Conservation (phyloP, 92 coral and sea anemone genomes). For the Galaxea fascicularis region DNA sequence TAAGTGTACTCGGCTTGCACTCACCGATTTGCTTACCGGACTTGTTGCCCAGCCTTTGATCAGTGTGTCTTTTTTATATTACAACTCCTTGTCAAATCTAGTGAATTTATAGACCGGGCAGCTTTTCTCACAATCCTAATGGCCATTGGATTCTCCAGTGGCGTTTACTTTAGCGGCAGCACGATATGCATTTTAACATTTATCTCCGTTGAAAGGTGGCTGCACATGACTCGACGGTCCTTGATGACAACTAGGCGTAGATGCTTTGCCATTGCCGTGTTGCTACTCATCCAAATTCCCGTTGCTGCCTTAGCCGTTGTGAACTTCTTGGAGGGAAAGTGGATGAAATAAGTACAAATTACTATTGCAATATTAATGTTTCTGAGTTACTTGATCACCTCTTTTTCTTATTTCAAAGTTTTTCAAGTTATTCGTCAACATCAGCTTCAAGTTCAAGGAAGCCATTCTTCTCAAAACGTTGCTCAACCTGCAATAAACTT, state of each 20-base stretch:
- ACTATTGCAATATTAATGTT: too few relatives aligned
- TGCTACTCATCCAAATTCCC: neutral
- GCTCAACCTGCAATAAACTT: slow-evolving; percentile 18
- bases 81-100: neutral
- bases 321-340: neutral
- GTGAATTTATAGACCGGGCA: neutral
- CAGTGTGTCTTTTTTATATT: neutral
- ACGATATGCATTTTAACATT: too few relatives aligned
- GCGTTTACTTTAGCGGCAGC: neutral
- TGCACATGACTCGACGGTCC: neutral
- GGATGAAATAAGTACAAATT: neutral
- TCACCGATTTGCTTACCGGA: slow-evolving; percentile 16
- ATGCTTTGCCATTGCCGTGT: neutral
- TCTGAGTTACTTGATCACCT: neutral
- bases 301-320: neutral
- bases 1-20: slow-evolving; percentile 1
- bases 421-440: slow-evolving; percentile 17
- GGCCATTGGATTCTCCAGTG: neutral
- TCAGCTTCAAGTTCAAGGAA: slow-evolving; percentile 14
- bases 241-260: neutral
- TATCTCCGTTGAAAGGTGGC: slow-evolving; percentile 10
- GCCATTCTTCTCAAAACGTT: neutral
- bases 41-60: neutral
- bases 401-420: neutral
- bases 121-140: too few relatives aligned